phyloP scores from a whole-genome alignment of 2,888 invertebrate species.

The Tridacna gigas region DNA sequence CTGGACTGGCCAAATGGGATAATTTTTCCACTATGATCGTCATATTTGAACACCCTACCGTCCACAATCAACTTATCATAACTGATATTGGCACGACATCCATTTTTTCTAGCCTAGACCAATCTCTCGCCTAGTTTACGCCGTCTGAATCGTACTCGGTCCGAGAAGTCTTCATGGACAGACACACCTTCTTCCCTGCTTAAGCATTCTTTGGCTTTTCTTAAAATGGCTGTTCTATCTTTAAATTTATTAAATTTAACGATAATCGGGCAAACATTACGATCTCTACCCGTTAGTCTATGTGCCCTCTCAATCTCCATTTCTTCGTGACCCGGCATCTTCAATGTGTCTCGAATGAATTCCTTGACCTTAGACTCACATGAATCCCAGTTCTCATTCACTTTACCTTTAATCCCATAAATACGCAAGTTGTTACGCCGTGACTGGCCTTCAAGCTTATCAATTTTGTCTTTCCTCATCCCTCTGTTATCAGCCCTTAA shows the following conservation, averaged over 20 bases:
- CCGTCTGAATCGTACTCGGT: neutral
- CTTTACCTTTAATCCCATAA: neutral
- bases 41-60: neutral
- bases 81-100: neutral
- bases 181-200: neutral
- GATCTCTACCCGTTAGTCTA: neutral
- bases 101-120: neutral
- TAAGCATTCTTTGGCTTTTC: neutral
- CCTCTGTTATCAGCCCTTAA: neutral
- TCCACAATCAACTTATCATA: neutral
- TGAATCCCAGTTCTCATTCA: neutral
- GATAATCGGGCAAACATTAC: neutral
- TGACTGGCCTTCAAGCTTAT: neutral
- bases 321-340: neutral
- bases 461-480: neutral
- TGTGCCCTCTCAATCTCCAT: neutral
- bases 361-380: neutral
- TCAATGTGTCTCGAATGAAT: neutral
- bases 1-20: neutral
- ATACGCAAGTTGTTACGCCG: neutral
- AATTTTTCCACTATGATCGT: neutral
- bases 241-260: neutral
- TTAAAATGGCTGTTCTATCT: neutral
- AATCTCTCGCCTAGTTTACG: neutral
- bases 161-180: neutral